Evolutionary conservation across 1,140 invertebrate genomes (phyloP), one percentile per base, ranked within the genome.

Genomic region (Aphidius gifuensis): DNA sequence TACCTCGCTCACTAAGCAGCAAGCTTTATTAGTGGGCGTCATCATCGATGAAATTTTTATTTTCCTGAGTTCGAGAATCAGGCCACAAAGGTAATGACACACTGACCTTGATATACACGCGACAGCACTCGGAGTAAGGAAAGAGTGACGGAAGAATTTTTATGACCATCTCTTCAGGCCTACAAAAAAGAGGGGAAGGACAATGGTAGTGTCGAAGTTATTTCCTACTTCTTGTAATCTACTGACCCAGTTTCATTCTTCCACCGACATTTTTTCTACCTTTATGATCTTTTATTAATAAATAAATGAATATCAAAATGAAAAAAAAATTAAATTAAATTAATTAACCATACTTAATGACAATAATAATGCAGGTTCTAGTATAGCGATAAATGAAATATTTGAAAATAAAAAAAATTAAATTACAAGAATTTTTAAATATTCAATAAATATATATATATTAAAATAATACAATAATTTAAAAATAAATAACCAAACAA

Each of bases 101-200:
- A 77, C 68, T 78, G 59, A 73, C 74, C 76, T 73, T 74, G 63
- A 74, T 76, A 60, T 40, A 42, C n/a, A n/a, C 21, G 58, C 9
- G 9, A 7, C 21, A 58, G 46, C 53, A n/a, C 32, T 2, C 2
- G 21, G 47, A 44, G 42, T 21, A 47, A 40, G 32, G 51, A 61
- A 56, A 47, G 53, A 48, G 49, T 8, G 57, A 23, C 54, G 23
- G 7, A 54, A 55, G 54, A 59, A 49, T 54, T 55, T 32, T 44
- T 45, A 57, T 32, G 23, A 4, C 23, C 23, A 32, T 4, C 23
- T 32, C 23, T 32, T 32, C 23, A 32, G 23, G 23, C 23, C 2
- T 32, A 32, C 2, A 1, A 32, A 32, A 4, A 32, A 1, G 1
- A 32, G 50, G 32, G 44, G 23, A 47, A 50, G 60, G 54, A 72